Evolutionary conservation across 2,797 vertebrate genomes (phyloP), one percentile per base, ranked within the genome.

Genomic region (Apogon hyalosoma): DNA sequence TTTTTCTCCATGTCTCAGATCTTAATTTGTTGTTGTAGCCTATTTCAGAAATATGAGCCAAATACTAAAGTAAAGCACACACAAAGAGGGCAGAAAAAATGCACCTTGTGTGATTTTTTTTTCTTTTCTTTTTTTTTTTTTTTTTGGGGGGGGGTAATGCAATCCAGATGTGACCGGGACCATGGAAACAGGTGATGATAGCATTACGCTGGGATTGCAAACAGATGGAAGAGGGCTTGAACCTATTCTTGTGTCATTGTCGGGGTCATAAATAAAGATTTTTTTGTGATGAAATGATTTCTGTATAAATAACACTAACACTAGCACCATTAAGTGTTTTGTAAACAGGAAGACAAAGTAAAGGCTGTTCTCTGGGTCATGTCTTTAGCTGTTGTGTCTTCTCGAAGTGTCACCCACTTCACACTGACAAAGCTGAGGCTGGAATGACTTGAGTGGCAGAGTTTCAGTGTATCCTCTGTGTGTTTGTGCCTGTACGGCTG

Each of bases 181-280:
- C 92, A 91, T 75, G 88, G 93, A 96, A 95, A 95, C 96, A 95
- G 96, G 96, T 97, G 97, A 96, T 96, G 97, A 98, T 96, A 97
- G 94, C 94, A 94, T 93, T 95, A 95, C 93, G 92, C 92, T 73
- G 75, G 90, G 92, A 97, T 91, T 92, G 93, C 92, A 94, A 95
- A 95, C 94, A 94, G 93, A 95, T 95, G 92, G 89, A 92, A 92
- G 93, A 93, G 93, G 94, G 94, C 94, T 95, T 94, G 91, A 94
- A 94, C 90, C 86, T 90, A 91, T 95, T 93, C 90, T 90, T 90
- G 88, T 92, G 93, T 94, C 93, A 94, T 78, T 84, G 89, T 87
- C 77, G 83, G 90, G 86, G 83, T 93, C 87, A 83, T 88, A 94
- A 93, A 94, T 93, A 92, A 91, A 90, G 83, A 82, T 90, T 86